These are phyloP conservation scores for Drosophila cognata DNA, from an alignment of 2,888 invertebrate species.

Conservation along the genomic window DNA sequence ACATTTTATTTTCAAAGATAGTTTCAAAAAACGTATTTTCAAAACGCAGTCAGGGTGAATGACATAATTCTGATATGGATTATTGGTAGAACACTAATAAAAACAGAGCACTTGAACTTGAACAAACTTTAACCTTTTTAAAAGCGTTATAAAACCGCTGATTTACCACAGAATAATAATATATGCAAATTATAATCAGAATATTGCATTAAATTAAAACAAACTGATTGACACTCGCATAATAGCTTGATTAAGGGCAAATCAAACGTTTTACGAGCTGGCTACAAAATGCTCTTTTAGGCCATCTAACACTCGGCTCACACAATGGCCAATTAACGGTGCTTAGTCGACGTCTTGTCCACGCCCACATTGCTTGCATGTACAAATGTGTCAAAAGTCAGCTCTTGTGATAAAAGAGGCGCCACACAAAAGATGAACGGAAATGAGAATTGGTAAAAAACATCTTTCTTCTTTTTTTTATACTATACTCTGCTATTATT, in stretches of 20 bases:
- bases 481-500: conserved; percentile 14
- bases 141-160: background rate
- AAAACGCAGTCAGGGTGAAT: background rate
- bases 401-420: conserved; percentile 60
- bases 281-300: conserved; percentile 16
- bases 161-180: conserved; percentile 14
- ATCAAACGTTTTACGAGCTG: conserved; percentile 63
- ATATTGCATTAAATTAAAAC: conserved; percentile 47
- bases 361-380: conserved; percentile 23
- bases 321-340: conserved; percentile 49
- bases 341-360: conserved; percentile 53
- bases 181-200: conserved; percentile 31
- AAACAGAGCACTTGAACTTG: conserved; percentile 8
- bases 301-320: conserved; percentile 8
- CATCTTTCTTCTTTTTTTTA: conserved; percentile 24
- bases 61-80: conserved; percentile 1
- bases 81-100: conserved; percentile 12
- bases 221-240: conserved; percentile 66
- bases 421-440: conserved; percentile 66
- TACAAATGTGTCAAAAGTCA: conserved; percentile 46
- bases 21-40: background rate
- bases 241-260: conserved; percentile 62
- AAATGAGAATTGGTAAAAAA: conserved; percentile 52
- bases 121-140: background rate
- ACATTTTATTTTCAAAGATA: background rate